Conservation (phyloP, 2,113 vertebrate species). For the Gnathonemus longibarbis region DNA sequence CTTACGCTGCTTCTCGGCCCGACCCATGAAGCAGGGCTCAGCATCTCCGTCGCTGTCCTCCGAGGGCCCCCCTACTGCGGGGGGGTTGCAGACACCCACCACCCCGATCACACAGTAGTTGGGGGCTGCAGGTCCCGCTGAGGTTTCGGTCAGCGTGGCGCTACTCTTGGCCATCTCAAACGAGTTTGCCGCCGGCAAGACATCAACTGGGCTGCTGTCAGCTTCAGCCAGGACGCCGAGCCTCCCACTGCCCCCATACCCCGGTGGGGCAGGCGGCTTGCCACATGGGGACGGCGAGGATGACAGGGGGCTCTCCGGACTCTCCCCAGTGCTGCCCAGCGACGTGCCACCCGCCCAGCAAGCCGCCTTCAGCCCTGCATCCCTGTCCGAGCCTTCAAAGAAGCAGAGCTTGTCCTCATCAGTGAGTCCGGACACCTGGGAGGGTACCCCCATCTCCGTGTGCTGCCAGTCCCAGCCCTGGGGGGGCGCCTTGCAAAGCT, state of each 20-base stretch:
- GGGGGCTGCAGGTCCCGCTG: constrained; percentile 41
- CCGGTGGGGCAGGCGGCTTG: constrained; percentile 39
- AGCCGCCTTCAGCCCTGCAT: constrained; percentile 66
- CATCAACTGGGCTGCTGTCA: constrained; percentile 49
- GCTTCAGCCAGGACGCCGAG: constrained; percentile 49
- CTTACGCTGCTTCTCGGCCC: constrained; percentile 75
- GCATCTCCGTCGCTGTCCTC: constrained; percentile 50
- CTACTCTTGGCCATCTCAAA: constrained; percentile 47
- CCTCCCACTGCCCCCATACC: constrained; percentile 51
- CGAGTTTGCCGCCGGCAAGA: constrained; percentile 19
- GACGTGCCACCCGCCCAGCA: constrained; percentile 43
- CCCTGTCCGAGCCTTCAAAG: constrained; percentile 59
- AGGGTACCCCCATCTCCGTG: constrained; percentile 60
- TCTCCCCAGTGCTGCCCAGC: constrained; percentile 58
- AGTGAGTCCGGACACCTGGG: constrained; percentile 64
- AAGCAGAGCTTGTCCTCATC: constrained; percentile 88
- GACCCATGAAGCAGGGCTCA: constrained; percentile 53
- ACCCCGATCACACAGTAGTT: constrained; percentile 55
- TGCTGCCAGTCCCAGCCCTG: constrained; percentile 81
- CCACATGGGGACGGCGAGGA: constrained; percentile 53
- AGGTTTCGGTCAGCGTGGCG: constrained; percentile 61
- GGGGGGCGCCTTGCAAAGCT: constrained; percentile 65
- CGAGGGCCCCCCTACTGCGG: constrained; percentile 41
- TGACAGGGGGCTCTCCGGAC: constrained; percentile 55
- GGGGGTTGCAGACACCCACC: constrained; percentile 38